phyloP scores from a whole-genome alignment of 2,797 vertebrate genomes.

The Pelodytes ibericus region DNA sequence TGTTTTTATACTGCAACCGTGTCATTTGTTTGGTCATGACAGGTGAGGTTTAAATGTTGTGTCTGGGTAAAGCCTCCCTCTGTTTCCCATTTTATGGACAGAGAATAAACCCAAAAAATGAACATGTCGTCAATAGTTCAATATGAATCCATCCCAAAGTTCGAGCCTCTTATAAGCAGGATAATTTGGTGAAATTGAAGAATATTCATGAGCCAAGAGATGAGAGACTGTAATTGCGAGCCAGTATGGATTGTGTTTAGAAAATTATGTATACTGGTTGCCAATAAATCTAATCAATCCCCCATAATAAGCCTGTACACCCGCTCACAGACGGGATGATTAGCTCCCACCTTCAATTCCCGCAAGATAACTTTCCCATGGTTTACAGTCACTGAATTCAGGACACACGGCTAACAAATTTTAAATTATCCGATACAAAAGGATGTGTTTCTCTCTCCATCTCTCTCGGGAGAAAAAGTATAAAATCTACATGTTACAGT shows the following conservation, averaged over 20 bases:
- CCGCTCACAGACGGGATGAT: not conserved
- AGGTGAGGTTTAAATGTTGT: no score
- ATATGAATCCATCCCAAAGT: not conserved
- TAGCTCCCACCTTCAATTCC: not conserved
- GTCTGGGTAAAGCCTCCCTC: no score
- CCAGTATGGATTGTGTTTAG: constrained; percentile 22
- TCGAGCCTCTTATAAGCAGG: not conserved
- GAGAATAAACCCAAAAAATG: no score
- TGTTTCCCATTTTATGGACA: no score
- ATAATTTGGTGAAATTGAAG: constrained; percentile 15
- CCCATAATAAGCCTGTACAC: constrained; percentile 1
- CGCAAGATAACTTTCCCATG: not conserved
- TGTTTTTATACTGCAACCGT: no score
- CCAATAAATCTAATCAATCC: constrained; percentile 27
- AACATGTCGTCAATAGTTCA: no score
- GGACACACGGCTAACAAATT: not conserved
- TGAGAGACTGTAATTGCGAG: constrained; percentile 12
- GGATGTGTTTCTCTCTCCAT: no score
- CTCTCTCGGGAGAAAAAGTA: no score
- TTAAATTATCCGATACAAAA: no score
- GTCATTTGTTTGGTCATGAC: no score
- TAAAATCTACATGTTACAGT: no score
- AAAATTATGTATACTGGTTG: constrained; percentile 17
- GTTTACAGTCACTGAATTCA: not conserved
- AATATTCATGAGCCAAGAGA: constrained; percentile 37